Base-by-base conservation (phyloP, 2,797 vertebrate genomes). In the Notamacropus eugenii region DNA sequence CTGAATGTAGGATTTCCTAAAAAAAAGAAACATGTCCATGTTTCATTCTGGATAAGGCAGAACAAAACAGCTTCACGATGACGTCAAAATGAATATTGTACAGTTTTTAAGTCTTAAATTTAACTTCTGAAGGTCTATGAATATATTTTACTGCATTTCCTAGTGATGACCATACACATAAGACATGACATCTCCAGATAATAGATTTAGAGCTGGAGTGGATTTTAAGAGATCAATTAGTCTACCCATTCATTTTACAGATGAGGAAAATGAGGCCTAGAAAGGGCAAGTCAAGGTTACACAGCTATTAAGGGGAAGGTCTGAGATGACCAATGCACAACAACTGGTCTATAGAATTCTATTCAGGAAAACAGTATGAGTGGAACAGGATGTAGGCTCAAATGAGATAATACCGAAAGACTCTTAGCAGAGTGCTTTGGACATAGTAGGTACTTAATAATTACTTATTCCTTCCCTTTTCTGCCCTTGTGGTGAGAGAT, bases 1-100 rank as follows among this genome's bases (percentile, higher is more conserved):
- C 97, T 99, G 99, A 95, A 99, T 97, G 98, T 99, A 99, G 98
- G 98, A 99, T 95, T 99, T 99, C 94, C 99, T 99, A 97, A 92
- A 97, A 52, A 52, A 98, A 98, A 98, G 90, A 11, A 97, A 90
- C 96, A 95, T 90, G n/a, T 93, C 67, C n/a, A 11, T 93, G 94
- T 95, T 55, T 93, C 87, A 19, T 97, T 93, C 14, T 92, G 54
- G 92, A 95, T 94, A 54, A 95, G 93, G 22, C 34, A 95, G 22
- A 97, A 94, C 28, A 29, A 96, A 95, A 95, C 92, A 92, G 3
- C 90, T 95, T 92, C 93, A 91, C 91, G 50, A 92, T 22, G 92
- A 0, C 56, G 16, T 19, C 19, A 82, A 92, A 95, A 93, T 94
- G 55, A 93, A 95, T 82, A 91, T 90, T 93, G 27, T 50, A 29